A percentile compares a stretch with the other conserved stretches of the same genome.
These are phyloP conservation scores for Amorpha juglandis DNA, from an alignment of 2,888 invertebrate species.

Conservation along the genomic window DNA sequence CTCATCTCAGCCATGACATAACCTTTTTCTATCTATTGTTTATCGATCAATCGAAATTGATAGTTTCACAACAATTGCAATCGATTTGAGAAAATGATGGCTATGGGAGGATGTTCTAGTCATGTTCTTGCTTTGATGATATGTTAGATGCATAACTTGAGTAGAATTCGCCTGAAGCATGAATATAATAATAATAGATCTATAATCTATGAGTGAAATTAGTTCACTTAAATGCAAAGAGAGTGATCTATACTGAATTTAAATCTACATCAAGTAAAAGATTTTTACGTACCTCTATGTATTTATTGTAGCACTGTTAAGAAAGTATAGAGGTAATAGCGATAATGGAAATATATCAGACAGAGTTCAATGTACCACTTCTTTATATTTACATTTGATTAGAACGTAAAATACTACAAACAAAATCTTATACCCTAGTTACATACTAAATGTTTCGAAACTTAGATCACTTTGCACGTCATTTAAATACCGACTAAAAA, in stretches of 20 bases:
- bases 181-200: neutral
- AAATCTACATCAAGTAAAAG: neutral
- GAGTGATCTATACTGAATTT: neutral
- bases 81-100: conserved; percentile 37
- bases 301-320: no score
- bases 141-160: conserved; percentile 33
- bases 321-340: no score
- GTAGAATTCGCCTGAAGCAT: conserved; percentile 3
- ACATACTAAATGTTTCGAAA: neutral
- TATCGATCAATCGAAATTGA: conserved; percentile 50
- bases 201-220: no score
- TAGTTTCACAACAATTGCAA: conserved; percentile 52
- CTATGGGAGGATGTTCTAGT: conserved; percentile 36
- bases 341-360: neutral
- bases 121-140: conserved; percentile 30
- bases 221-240: neutral
- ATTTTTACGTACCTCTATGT: neutral
- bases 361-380: neutral
- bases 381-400: no score
- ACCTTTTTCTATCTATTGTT: conserved; percentile 45
- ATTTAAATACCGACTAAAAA: neutral
- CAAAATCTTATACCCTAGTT: neutral
- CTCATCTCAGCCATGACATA: conserved; percentile 52
- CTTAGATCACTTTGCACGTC: neutral
- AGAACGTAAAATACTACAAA: neutral